Evolutionary conservation across 2,113 vertebrate genomes (phyloP), one percentile per base, ranked within the genome.

Genomic region (Cervus canadensis): DNA sequence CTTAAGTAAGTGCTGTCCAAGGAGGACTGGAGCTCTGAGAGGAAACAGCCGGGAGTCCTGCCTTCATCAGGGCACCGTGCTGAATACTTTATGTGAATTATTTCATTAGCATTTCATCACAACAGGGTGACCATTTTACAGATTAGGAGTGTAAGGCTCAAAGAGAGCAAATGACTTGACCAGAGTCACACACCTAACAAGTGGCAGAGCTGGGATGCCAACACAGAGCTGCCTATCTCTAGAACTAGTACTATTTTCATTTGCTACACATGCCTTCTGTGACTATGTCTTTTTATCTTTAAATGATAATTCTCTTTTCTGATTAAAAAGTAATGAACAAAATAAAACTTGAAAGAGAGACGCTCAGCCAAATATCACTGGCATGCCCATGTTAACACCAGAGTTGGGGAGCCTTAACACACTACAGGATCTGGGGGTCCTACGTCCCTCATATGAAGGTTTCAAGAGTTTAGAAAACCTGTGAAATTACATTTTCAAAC

Each of bases 271-370:
- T 40, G 23, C 26, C 60, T 89, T 36, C 59, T 56, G 11, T 25
- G 64, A 83, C 28, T 57, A 15, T 33, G 14, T 26, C 43, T 92
- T 91, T 85, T 40, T 30, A 52, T 59, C 85, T 88, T 82, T 57
- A 56, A 71, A 89, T 26, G 78, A 48, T 45, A 89, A 71, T 92
- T 89, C 4, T 71, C 36, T 97, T 87, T 81, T 89, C 57, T 50
- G 54, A 86, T 84, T 88, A 33, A 93, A 95, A 81, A 54, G 9
- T 50, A 91, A 89, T 17, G 26, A 89, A 60, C 12, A 50, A 67
- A 78, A 87, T 85, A 83, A 84, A 92, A 67, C 43, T 92, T 91
- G 59, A 82, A 84, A 94, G 95, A 83, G 17, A 74, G 57, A 83
- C n/a, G 10, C 50, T 48, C 48, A 54, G 74, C 40, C 57, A 56